Evolutionary conservation across 2,888 invertebrate genomes (phyloP).

Genomic region (Synanthedon vespiformis): DNA sequence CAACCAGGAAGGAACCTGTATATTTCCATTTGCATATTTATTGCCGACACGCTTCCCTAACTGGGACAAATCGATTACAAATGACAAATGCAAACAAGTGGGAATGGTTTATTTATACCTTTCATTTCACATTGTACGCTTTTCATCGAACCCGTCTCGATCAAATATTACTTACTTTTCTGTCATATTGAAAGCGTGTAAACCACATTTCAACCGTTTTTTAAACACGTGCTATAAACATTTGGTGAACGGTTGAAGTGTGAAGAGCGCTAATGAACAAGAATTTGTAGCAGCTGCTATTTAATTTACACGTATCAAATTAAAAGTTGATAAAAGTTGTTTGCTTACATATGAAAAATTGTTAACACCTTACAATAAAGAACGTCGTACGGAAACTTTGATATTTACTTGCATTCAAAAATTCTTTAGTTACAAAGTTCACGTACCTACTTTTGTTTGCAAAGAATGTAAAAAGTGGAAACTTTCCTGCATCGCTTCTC

Average conservation of each 20-base stretch:
- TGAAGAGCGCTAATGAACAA: conserved; percentile 18
- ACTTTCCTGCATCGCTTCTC: conserved; percentile 40
- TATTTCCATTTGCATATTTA: conserved; percentile 46
- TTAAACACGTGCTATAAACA: conserved; percentile 15
- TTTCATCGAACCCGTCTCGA: conserved; percentile 15
- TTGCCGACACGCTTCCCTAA: conserved; percentile 34
- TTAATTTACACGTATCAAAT: conserved; percentile 7
- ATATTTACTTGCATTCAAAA: too few relatives aligned
- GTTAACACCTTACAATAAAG: too few relatives aligned
- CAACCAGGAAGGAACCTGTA: conserved; percentile 13
- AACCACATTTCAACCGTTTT: conserved; percentile 4
- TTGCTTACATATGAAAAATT: too few relatives aligned
- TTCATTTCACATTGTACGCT: background rate
- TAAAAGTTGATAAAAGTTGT: conserved; percentile 6
- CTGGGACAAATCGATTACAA: conserved; percentile 26
- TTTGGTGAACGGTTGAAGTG: conserved; percentile 13
- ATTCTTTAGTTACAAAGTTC: too few relatives aligned
- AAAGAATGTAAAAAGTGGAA: conserved; percentile 21
- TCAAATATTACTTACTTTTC: conserved; percentile 16
- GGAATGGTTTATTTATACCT: background rate
- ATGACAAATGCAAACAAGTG: conserved; percentile 22
- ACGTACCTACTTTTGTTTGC: too few relatives aligned
- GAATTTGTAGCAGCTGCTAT: conserved; percentile 20
- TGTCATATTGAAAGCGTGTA: conserved; percentile 29
- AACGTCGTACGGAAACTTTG: too few relatives aligned